These are phyloP conservation scores for Octonoba sinensis DNA, from an alignment of 2,888 invertebrate species.

Conservation along the genomic window DNA sequence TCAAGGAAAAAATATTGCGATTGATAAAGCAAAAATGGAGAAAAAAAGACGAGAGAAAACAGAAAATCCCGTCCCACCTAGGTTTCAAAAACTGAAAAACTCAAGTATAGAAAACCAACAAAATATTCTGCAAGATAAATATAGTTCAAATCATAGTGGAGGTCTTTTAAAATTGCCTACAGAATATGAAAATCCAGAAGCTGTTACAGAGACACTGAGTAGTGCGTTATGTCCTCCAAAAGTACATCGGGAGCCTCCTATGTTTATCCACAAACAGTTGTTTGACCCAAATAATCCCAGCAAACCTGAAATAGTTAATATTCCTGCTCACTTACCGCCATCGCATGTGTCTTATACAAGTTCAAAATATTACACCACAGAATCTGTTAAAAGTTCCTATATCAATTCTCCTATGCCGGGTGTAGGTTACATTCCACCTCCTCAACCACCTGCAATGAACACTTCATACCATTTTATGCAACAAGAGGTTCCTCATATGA, in stretches of 20 bases:
- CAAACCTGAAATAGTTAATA: conserved; percentile 78
- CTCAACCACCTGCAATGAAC: conserved; percentile 39
- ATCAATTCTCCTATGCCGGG: neutral
- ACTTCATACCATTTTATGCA: conserved; percentile 12
- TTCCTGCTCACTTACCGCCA: conserved; percentile 67
- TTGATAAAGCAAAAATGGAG: conserved; percentile 7
- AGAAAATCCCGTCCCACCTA: conserved; percentile 36
- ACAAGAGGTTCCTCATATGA: neutral
- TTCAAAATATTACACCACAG: conserved; percentile 16
- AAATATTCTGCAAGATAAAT: neutral
- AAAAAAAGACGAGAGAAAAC: conserved; percentile 28
- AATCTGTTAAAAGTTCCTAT: neutral
- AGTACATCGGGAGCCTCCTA: conserved; percentile 22
- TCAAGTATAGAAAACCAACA: conserved; percentile 6
- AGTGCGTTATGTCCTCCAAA: conserved; percentile 5
- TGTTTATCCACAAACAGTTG: conserved; percentile 73
- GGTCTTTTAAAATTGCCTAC: conserved; percentile 56
- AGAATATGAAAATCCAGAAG: conserved; percentile 12
- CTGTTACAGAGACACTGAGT: neutral
- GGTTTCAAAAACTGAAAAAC: conserved; percentile 45
- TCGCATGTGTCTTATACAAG: conserved; percentile 18
- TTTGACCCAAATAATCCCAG: conserved; percentile 79
- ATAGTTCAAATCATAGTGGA: conserved; percentile 15
- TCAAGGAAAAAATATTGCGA: neutral
- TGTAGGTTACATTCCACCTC: conserved; percentile 39